phyloP scores from a whole-genome alignment of 1,140 invertebrate genomes.

The Drosophila kanapiae region DNA sequence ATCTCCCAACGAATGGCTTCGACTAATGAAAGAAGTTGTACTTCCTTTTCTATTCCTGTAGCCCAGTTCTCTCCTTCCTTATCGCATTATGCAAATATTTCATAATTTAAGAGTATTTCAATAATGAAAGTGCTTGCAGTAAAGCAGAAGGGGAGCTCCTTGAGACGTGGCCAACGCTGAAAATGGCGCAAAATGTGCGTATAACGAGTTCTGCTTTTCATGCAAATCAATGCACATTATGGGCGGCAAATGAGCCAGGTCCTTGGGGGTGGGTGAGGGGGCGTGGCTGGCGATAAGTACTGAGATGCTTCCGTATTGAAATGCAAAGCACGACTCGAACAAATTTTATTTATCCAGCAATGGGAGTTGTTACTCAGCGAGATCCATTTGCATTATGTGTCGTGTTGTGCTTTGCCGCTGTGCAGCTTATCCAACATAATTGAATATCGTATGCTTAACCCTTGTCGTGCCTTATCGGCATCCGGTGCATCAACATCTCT shows the following conservation, averaged over 20 bases:
- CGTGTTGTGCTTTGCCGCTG: constrained; percentile 36
- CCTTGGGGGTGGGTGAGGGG: constrained; percentile 2
- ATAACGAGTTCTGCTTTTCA: constrained; percentile 67
- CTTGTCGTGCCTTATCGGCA: constrained; percentile 41
- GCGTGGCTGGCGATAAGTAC: constrained; percentile 17
- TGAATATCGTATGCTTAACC: constrained; percentile 4
- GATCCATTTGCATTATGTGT: constrained; percentile 41
- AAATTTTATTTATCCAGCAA: constrained; percentile 59
- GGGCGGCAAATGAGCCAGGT: constrained; percentile 61
- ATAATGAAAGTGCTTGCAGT: constrained; percentile 56
- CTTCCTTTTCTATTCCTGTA: constrained; percentile 9
- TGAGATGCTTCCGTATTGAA: constrained; percentile 40
- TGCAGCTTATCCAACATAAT: constrained; percentile 38
- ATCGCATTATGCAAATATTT: constrained; percentile 63
- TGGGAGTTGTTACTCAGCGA: constrained; percentile 46
- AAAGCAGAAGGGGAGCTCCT: constrained; percentile 23
- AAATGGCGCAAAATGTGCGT: constrained; percentile 70
- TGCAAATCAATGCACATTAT: constrained; percentile 65
- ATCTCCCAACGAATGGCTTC: not conserved
- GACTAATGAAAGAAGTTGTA: constrained; percentile 19
- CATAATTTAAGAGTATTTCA: constrained; percentile 62
- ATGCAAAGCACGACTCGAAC: constrained; percentile 60
- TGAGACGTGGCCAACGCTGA: constrained; percentile 38
- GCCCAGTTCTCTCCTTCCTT: constrained; percentile 14
- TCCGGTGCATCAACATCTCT: constrained; percentile 15